Conservation (phyloP, 1,140 invertebrate species). For the Akabosia matsudoensis region DNA sequence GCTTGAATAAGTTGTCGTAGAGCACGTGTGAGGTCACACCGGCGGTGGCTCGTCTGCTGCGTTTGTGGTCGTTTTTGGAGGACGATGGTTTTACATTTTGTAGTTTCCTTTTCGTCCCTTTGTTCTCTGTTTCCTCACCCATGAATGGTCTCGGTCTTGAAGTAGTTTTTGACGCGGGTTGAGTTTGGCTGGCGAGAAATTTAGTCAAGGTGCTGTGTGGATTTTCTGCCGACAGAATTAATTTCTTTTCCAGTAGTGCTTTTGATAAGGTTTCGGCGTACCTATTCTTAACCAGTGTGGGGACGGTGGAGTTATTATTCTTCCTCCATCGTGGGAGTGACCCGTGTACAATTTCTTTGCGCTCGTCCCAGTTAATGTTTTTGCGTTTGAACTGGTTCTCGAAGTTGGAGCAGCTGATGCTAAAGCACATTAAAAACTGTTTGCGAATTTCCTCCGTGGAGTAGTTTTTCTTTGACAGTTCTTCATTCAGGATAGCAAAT, state of each 20-base stretch:
- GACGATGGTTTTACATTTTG: too few species aligned
- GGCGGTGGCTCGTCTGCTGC: too few species aligned
- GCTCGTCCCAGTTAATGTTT: not conserved
- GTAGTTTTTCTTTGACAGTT: not conserved
- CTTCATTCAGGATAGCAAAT: not conserved
- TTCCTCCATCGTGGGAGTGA: not conserved
- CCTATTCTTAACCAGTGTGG: not conserved
- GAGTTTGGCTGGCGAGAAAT: not conserved
- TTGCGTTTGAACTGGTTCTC: not conserved
- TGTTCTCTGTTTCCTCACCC: too few species aligned
- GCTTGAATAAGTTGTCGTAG: too few species aligned
- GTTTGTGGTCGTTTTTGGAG: too few species aligned
- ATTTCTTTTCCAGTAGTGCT: not conserved
- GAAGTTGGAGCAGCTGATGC: not conserved
- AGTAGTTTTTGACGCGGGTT: not conserved
- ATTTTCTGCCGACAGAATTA: not conserved
- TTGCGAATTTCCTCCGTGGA: not conserved
- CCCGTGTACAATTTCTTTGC: not conserved
- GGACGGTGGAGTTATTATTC: not conserved
- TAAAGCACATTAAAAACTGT: not conserved
- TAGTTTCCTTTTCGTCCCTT: too few species aligned
- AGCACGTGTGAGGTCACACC: too few species aligned
- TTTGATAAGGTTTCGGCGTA: not conserved
- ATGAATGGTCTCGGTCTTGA: not conserved
- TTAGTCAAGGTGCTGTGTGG: not conserved